These are phyloP conservation scores for Atrichornis clamosus DNA, from an alignment of 2,113 vertebrate species.

Conservation along the genomic window DNA sequence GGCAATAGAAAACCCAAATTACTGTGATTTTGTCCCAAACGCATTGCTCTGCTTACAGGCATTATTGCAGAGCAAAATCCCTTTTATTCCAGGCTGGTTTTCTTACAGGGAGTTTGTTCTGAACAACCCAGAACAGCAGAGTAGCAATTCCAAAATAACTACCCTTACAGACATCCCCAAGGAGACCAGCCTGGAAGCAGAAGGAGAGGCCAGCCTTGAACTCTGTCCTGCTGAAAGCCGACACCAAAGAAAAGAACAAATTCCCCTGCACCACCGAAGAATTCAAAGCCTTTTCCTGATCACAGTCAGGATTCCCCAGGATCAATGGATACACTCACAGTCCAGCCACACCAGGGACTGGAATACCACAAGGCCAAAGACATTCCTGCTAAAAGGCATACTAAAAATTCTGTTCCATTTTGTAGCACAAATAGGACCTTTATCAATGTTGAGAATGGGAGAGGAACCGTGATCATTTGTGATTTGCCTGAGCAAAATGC, in stretches of 20 bases:
- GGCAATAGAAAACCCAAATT: constrained; percentile 23
- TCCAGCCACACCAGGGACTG: background rate
- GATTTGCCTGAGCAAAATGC: background rate
- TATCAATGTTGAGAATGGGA: background rate
- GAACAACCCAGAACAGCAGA: constrained; percentile 32
- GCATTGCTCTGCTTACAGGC: constrained; percentile 1
- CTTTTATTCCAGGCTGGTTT: constrained; percentile 14
- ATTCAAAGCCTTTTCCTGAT: constrained; percentile 58
- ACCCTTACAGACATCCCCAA: constrained; percentile 21
- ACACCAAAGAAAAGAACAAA: constrained; percentile 44
- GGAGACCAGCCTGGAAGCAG: constrained; percentile 37
- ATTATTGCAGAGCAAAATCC: background rate
- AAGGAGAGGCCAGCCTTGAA: constrained; percentile 36
- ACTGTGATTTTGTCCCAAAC: constrained; percentile 38
- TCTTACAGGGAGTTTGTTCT: background rate
- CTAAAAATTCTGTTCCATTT: background rate
- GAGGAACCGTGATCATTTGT: background rate
- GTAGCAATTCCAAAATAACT: constrained; percentile 57
- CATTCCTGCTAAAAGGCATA: background rate
- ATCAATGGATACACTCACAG: constrained; percentile 24
- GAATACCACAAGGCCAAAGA: background rate
- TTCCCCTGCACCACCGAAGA: background rate
- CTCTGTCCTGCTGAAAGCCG: constrained; percentile 35
- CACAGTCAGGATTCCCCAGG: constrained; percentile 45
- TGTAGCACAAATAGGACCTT: background rate